Conservation (phyloP, 2,113 vertebrate species). For the Pavo muticus region DNA sequence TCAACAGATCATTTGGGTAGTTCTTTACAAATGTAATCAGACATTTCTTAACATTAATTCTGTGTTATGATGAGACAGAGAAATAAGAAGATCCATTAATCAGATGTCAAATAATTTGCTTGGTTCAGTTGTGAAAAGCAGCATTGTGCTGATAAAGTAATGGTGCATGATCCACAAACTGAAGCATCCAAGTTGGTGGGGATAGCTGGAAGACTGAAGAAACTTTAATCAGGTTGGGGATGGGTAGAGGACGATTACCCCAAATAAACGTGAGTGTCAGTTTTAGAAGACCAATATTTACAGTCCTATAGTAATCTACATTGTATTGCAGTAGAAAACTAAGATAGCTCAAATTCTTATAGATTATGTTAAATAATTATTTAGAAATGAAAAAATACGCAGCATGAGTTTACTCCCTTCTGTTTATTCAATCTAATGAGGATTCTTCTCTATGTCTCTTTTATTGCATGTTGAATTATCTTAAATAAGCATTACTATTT, state of each 20-base stretch:
- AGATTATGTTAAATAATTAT: background rate
- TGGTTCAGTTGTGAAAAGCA: background rate
- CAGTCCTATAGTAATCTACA: background rate
- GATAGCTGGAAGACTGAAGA: background rate
- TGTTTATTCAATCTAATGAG: background rate
- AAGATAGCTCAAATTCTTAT: background rate
- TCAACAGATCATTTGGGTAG: background rate
- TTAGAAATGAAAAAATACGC: background rate
- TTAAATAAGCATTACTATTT: constrained; percentile 59
- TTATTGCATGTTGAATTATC: constrained; percentile 44
- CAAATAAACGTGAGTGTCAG: background rate
- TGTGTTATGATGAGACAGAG: background rate
- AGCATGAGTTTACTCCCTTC: background rate
- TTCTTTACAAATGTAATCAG: background rate
- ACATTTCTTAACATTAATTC: background rate
- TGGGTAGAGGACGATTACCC: background rate
- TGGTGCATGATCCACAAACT: background rate
- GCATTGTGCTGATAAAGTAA: background rate
- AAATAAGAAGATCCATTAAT: background rate
- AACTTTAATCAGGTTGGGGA: background rate
- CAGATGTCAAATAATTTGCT: background rate
- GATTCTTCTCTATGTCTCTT: background rate
- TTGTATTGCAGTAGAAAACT: background rate
- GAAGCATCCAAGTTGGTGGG: background rate
- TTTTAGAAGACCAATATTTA: background rate